Evolutionary conservation across 2,888 invertebrate genomes (phyloP).

Genomic region (Aromia moschata): DNA sequence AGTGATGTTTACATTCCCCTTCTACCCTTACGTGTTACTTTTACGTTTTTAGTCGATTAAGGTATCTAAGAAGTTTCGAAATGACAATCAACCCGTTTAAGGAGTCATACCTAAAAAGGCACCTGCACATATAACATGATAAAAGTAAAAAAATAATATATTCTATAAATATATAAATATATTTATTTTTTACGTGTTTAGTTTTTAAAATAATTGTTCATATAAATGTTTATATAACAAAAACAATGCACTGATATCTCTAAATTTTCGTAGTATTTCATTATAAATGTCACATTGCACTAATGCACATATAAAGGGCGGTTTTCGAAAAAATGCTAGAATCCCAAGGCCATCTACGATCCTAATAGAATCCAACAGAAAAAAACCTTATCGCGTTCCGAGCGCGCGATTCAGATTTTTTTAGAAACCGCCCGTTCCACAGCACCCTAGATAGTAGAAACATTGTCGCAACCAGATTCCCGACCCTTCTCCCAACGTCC

Average conservation of each 20-base stretch:
- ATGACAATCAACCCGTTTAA: constrained; percentile 47
- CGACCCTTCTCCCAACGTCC: constrained; percentile 45
- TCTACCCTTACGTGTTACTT: too few species aligned
- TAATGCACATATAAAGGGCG: constrained; percentile 52
- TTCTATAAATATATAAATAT: constrained; percentile 54
- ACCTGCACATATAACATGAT: constrained; percentile 49
- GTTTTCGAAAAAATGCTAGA: constrained; percentile 1
- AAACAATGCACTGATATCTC: constrained; percentile 58
- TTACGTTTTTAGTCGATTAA: constrained; percentile 14
- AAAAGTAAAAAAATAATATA: constrained; percentile 50
- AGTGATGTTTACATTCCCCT: too few species aligned
- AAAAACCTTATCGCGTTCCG: too few species aligned
- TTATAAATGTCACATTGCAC: constrained; percentile 59
- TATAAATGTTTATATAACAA: constrained; percentile 57
- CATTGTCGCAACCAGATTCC: constrained; percentile 52
- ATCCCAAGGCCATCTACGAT: too few species aligned
- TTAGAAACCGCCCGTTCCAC: constrained; percentile 19
- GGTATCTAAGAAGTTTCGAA: constrained; percentile 32
- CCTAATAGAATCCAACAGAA: too few species aligned
- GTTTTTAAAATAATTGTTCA: constrained; percentile 55
- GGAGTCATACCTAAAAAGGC: constrained; percentile 52
- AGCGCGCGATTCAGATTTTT: too few species aligned
- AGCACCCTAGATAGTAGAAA: constrained; percentile 52
- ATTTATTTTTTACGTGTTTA: constrained; percentile 59
- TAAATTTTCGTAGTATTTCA: constrained; percentile 56